Evolutionary conservation across 1,140 invertebrate genomes (phyloP), one percentile per base, ranked within the genome.

Genomic region (Sogatella furcifera): DNA sequence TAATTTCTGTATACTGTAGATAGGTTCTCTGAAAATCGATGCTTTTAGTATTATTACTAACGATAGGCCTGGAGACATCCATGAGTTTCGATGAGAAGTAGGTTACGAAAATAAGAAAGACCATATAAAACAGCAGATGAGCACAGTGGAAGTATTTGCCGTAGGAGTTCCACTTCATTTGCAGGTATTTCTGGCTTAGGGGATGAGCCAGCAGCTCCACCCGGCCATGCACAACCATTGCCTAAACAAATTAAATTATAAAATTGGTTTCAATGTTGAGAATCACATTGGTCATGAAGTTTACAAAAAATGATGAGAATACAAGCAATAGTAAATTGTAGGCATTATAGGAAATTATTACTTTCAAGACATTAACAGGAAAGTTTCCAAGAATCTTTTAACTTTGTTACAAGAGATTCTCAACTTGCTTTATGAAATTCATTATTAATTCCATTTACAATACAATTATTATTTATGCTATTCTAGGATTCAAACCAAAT

Each of bases 131-230:
- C 4, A 89, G 69, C 6, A 90, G 72, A 72, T 90, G 86, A 1
- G 81, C 79, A 17, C 90, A 66, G 68, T 91, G 88, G 69, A 89
- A 88, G 69, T 90, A 90, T 77, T 90, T 89, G 57, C 89, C 89
- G 69, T 91, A 91, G 0, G 86, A 85, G 69, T 90, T 86, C 89
- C 89, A 91, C 75, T 91, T 91, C 85, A 89, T 90, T 73, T 89
- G 84, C 28, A 91, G 72, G 71, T 90, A 91, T 73, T 90, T 90
- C 69, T 89, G 87, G 64, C 85, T 89, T 3, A 91, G 70, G 1
- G 88, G 87, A 76, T 91, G 89, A 34, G 87, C 86, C 38, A 91
- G 70, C 10, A 91, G 72, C 69, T 90, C 88, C 1, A 90, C 87
- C 62, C 88, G 74, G 13, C 86, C 85, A 69, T 89, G 84, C 11